Base-by-base conservation (phyloP, 2,888 invertebrate genomes). In the Cheilosia impressa region DNA sequence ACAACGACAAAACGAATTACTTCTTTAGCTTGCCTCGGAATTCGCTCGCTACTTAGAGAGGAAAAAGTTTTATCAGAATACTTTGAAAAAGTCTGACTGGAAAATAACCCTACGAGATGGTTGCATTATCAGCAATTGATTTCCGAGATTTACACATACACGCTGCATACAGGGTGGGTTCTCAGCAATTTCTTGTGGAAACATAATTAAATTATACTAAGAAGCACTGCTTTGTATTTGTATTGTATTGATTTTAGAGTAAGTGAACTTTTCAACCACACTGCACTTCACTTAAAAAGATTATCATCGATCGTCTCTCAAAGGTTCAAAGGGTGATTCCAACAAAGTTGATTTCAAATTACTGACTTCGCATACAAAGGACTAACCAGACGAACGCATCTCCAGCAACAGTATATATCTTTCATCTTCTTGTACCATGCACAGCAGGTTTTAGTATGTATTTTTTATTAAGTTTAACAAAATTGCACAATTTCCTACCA, bases 271-370 rank as follows among this genome's bases (percentile, higher is more conserved):
- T 45, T 45, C 38, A 38, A 13, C 10, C 10, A 38, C 13, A 38
- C 38, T 38, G 38, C 38, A 38, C 38, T 38, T 4, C 13, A 38
- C 13, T 38, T 38, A 13, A n/a, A 45, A 45, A 60, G 60, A 68
- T 62, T 60, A 66, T 68, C 10, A 69, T 69, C 68, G 53, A 45
- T 62, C 62, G 4, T 47, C 47, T 55, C 69, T 55, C 69, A 38
- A 34, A 69, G 55, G 55, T 47, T 50, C 63, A 62, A 63, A 38
- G 65, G 63, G 65, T 71, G 65, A 65, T 78, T 71, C 60, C 13
- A 31, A 41, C 31, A 43, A 71, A 78, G 71, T 78, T 78, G 78
- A 78, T 71, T 71, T 58, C 31, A 63, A 71, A 71, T 71, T 52
- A 55, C 50, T 57, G 22, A 19, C 52, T 38, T 24, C 10, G 4